Conservation (phyloP, 2,113 vertebrate species). For the Equus quagga region DNA sequence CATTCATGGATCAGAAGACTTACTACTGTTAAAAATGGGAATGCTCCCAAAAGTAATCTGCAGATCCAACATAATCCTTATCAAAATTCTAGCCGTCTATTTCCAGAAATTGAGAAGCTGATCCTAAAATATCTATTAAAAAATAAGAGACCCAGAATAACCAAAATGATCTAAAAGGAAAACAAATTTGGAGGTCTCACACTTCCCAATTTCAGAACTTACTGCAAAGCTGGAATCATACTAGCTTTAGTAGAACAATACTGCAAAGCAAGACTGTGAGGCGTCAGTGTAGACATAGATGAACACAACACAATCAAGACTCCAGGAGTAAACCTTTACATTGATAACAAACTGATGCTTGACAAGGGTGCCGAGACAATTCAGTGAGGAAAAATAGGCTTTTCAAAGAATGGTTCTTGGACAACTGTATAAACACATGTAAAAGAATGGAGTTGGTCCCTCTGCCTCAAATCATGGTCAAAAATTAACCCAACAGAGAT, state of each 20-base stretch:
- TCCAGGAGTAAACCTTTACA: not conserved
- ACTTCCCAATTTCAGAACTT: not conserved
- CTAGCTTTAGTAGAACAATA: too few relatives aligned
- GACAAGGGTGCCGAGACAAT: not conserved
- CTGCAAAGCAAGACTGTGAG: not conserved
- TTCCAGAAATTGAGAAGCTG: constrained; percentile 9
- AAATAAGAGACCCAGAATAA: not conserved
- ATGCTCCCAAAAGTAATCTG: not conserved
- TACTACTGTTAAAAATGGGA: not conserved
- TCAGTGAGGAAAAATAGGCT: not conserved
- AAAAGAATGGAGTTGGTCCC: not conserved
- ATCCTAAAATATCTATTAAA: not conserved
- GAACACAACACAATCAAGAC: not conserved
- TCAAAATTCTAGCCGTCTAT: not conserved
- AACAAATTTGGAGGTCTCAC: not conserved
- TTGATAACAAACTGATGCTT: not conserved
- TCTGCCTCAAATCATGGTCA: not conserved
- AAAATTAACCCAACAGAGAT: not conserved
- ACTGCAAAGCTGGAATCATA: not conserved
- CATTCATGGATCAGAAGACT: not conserved
- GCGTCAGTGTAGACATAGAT: not conserved
- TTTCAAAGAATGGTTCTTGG: not conserved
- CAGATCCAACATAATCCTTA: not conserved
- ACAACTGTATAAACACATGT: not conserved
- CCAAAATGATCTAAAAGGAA: not conserved